Evolutionary conservation across 1,140 invertebrate species (phyloP), one percentile per base, ranked within the genome.

Genomic region (Telenomus remus): DNA sequence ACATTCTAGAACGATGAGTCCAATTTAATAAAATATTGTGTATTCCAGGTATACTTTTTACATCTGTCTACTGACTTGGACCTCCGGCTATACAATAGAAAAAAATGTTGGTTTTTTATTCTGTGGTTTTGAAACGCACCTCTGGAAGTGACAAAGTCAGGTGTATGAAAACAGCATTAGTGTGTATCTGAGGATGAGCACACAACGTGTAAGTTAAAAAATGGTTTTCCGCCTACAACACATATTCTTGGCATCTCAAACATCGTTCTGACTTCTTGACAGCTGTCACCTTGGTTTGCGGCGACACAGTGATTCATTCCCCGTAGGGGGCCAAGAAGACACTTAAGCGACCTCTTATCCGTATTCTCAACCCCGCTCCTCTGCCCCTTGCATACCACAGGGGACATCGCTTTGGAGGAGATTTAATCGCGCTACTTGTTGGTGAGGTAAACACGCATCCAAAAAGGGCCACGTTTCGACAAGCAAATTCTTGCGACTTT

Each of bases 221-320:
- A 49, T 37, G 57, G 66, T 68, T 55, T 55, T 72, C 79, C 81
- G 78, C 83, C 81, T 81, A 84, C 84, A 80, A 76, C 48, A 46
- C 44, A 75, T 68, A 50, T 56, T 33, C n/a, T 70, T 68, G 43
- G 57, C 27, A 60, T 60, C 73, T 76, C 79, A 81, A 80, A 80
- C 69, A 79, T 44, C 57, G 19, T 15, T 48, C 49, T 65, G 56
- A 64, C 51, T 74, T 79, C 81, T 84, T 85, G 85, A 87, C 85
- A 86, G 85, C 85, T 87, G 85, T 87, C 86, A 87, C 84, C 84
- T 84, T 81, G 61, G 68, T 78, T 76, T 71, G 78, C 76, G 78
- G 76, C 81, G 76, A 77, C 79, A 49, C 63, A 75, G 82, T 85
- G 84, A 86, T 86, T 87, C 86, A 85, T 84, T 79, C 83, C 73